A percentile compares a stretch with the other conserved stretches of the same genome.
Evolutionary conservation across 2,797 vertebrate genomes (phyloP).

Genomic region (Somateria mollissima): DNA sequence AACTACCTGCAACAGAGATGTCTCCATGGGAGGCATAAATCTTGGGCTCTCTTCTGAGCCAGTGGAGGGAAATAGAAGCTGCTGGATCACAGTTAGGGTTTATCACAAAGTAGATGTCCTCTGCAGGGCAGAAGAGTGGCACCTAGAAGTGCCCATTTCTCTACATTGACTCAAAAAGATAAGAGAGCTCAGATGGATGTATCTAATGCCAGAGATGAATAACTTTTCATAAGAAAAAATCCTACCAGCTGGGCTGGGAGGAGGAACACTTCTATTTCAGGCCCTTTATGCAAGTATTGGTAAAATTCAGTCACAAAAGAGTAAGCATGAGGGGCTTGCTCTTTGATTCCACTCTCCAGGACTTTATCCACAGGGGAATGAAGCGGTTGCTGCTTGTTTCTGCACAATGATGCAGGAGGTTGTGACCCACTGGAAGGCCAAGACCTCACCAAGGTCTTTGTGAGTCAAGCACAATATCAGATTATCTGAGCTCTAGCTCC

Average conservation of each 20-base stretch:
- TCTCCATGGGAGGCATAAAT: neutral
- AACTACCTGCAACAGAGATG: neutral
- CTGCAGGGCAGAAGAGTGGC: neutral
- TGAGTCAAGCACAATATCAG: accelerated
- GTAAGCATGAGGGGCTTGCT: accelerated
- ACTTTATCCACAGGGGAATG: neutral
- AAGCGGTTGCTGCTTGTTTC: neutral
- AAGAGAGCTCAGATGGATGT: neutral
- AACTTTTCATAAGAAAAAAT: neutral
- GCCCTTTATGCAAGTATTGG: neutral
- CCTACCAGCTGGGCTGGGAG: neutral
- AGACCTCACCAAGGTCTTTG: neutral
- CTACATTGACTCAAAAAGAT: neutral
- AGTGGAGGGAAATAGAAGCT: neutral
- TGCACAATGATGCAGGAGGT: neutral
- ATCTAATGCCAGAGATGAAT: neutral
- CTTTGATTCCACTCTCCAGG: neutral
- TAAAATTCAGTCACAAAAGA: neutral
- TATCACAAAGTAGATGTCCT: neutral
- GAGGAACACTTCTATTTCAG: neutral
- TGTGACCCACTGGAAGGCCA: neutral
- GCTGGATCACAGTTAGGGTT: neutral
- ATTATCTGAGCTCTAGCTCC: neutral
- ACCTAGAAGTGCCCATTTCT: neutral
- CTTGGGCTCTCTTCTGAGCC: neutral